A percentile compares a stretch with the other conserved stretches of the same genome.
These are phyloP conservation scores for Pangasius larnaudii DNA, from an alignment of 2,797 vertebrate genomes.

Conservation along the genomic window DNA sequence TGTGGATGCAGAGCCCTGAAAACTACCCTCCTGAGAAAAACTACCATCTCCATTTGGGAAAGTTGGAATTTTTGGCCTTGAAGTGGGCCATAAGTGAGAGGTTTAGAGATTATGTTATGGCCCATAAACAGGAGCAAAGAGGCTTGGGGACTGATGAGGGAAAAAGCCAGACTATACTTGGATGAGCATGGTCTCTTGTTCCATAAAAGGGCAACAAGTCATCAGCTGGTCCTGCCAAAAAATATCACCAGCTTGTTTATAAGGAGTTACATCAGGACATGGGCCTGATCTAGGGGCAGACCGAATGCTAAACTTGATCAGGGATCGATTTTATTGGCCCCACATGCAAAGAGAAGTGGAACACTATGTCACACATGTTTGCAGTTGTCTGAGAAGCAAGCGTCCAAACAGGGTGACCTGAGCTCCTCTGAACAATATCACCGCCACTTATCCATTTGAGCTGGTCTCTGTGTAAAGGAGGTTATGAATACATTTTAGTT, in stretches of 20 bases:
- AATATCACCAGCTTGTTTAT: not conserved
- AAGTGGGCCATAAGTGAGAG: slow-evolving; percentile 20
- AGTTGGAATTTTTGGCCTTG: not conserved
- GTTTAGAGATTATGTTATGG: slow-evolving; percentile 8
- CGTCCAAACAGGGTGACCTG: not conserved
- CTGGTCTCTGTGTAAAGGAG: slow-evolving; percentile 32
- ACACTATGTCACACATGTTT: not conserved
- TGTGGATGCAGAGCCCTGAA: not conserved
- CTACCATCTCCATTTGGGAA: slow-evolving; percentile 20
- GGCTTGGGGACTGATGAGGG: not conserved
- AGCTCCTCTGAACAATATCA: slow-evolving; percentile 2
- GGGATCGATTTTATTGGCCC: not conserved
- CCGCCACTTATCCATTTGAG: slow-evolving; percentile 2
- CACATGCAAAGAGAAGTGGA: not conserved
- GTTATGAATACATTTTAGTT: not conserved
- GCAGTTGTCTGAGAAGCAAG: slow-evolving; percentile 32
- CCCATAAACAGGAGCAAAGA: not conserved
- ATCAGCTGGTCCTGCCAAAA: not conserved
- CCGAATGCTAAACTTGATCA: not conserved
- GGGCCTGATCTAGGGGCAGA: not conserved
- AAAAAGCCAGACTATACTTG: not conserved
- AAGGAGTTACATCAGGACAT: not conserved
- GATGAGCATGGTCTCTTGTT: not conserved
- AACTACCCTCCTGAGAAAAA: slow-evolving; percentile 5
- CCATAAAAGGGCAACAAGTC: too few species aligned